Conservation (phyloP, 2,888 invertebrate species). For the Euplagia quadripunctaria region DNA sequence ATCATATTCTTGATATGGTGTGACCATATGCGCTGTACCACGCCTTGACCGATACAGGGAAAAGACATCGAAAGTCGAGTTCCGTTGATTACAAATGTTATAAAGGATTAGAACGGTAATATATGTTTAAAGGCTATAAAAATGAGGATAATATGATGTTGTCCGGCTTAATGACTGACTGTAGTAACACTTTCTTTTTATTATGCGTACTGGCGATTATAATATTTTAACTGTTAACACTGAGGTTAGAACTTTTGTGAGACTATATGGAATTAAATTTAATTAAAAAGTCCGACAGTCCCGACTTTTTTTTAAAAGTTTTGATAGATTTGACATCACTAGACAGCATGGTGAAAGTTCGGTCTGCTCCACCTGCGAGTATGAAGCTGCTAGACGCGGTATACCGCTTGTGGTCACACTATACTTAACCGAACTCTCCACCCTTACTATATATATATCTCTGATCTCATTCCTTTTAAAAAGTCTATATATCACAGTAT, state of each 20-base stretch:
- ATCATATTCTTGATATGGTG: no score
- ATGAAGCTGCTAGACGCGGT: background rate
- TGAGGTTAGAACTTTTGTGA: no score
- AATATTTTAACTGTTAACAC: background rate
- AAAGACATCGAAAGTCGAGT: background rate
- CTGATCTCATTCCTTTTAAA: slow-evolving; percentile 67
- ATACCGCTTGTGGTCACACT: background rate
- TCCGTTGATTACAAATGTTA: background rate
- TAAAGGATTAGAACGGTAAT: background rate
- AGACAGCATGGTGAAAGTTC: background rate
- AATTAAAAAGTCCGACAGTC: no score
- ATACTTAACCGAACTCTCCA: slow-evolving; percentile 15
- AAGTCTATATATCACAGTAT: slow-evolving; percentile 85
- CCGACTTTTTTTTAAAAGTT: no score
- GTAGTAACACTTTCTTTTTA: background rate
- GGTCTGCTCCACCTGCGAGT: background rate
- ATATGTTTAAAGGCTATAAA: background rate
- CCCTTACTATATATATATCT: slow-evolving; percentile 25
- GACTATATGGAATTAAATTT: no score
- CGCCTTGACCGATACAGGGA: background rate
- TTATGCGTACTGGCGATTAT: background rate
- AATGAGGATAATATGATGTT: no score
- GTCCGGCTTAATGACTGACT: background rate
- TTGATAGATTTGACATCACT: no score
- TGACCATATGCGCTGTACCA: background rate